These are phyloP conservation scores for Periophthalmus modestus DNA, from an alignment of 2,113 vertebrate genomes.

Conservation along the genomic window DNA sequence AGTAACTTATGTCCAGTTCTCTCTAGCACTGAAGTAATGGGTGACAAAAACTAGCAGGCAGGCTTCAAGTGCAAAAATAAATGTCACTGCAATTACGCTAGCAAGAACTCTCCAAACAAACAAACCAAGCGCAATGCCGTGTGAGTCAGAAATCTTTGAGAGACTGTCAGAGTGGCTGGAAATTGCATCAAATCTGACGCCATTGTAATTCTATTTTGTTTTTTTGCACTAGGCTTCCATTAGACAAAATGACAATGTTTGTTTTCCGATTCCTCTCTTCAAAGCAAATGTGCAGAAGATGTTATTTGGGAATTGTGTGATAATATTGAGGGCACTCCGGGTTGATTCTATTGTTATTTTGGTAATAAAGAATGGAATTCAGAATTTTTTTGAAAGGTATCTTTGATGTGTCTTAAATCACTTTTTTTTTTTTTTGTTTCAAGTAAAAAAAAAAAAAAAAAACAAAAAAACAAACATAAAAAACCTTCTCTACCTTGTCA, in stretches of 20 bases:
- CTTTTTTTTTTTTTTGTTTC: not conserved
- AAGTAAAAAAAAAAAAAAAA: no score
- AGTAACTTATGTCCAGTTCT: conserved; percentile 37
- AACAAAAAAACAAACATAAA: no score
- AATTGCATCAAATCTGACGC: conserved; percentile 8
- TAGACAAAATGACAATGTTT: conserved; percentile 8
- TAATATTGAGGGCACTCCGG: not conserved
- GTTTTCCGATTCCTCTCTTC: not conserved
- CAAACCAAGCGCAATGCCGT: conserved; percentile 23
- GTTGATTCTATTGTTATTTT: not conserved
- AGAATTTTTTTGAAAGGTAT: not conserved
- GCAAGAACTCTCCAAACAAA: conserved; percentile 61
- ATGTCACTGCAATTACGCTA: conserved; percentile 66
- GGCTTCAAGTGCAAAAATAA: conserved; percentile 70
- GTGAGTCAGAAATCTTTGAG: conserved; percentile 9
- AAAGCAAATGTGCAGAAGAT: not conserved
- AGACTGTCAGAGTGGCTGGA: conserved; percentile 25
- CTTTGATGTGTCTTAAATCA: not conserved
- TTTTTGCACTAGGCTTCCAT: not conserved
- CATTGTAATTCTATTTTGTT: conserved; percentile 11
- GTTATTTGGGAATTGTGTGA: not conserved
- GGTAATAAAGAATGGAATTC: not conserved
- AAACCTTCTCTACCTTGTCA: no score
- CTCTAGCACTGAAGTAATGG: conserved; percentile 28
- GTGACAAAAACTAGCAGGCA: conserved; percentile 64